Base-by-base conservation (phyloP, 2,888 invertebrate species). In the Theristus sp. region DNA sequence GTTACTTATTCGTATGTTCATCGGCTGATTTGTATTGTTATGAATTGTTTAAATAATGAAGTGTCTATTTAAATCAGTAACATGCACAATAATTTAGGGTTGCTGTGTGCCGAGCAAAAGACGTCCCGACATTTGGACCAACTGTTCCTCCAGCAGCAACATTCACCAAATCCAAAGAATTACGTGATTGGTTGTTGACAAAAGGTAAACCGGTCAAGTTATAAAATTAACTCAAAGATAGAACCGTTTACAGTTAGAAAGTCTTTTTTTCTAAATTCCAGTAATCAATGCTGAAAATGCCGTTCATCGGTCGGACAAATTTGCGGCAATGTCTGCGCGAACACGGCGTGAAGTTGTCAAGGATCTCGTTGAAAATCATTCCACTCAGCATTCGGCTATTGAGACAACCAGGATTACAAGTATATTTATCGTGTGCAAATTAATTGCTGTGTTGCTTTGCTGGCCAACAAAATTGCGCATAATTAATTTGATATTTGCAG, bases 281-380 rank as follows among this genome's bases (percentile, higher is more conserved):
- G 86, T 89, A 52, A 89, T 94, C 65, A 94, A 94, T 76, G 93
- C 89, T 28, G 93, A 94, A 75, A 91, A 91, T 77, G 91, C 93
- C 20, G 91, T 91, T 20, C 90, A 93, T 74, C 83, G 87, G 68
- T 90, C 91, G 55, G 89, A 91, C 71, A 94, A 94, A 77, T 94
- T 94, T 77, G 87, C 87, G 60, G 89, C 89, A 57, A 93, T 94
- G 91, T 91, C 93, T 20, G 89, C 88, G 17, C 81, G 94, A 68
- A 94, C 94, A 53, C 80, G 93, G 66, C 88, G 90, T 74, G 93
- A 93, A 78, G 91, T 91, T 77, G 81, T 94, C 69, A 91, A 90
- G 75, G 94, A 94, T 76, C 81, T 91, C 68, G 85, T 89, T 30
- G 82, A 82, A 65, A 89, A 89, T 76, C 85, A 85, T 76, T 83